Evolutionary conservation across 2,888 invertebrate genomes (phyloP).

Genomic region (Agonopterix arenella): DNA sequence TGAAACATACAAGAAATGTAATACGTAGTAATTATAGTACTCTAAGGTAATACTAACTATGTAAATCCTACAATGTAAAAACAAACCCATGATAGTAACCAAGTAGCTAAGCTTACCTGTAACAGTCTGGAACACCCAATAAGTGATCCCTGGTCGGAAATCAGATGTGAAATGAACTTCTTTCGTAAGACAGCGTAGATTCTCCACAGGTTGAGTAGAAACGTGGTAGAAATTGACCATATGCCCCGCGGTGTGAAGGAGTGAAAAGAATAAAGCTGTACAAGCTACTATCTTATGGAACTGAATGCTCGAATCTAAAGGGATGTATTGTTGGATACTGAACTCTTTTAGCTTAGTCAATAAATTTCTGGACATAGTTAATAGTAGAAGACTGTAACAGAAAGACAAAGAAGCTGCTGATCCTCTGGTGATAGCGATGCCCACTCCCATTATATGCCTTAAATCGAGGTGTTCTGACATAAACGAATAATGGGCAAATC

Average conservation of each 20-base stretch:
- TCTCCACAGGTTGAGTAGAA: slow-evolving; percentile 95
- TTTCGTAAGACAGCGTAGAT: slow-evolving; percentile 92
- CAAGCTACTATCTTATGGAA: slow-evolving; percentile 98
- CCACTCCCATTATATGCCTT: slow-evolving; percentile 97
- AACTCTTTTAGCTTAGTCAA: slow-evolving; percentile 96
- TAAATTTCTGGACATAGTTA: slow-evolving; percentile 95
- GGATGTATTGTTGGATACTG: slow-evolving; percentile 95
- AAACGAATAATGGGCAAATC: slow-evolving; percentile 97
- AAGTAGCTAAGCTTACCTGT: slow-evolving; percentile 81
- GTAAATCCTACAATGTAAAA: too few species aligned
- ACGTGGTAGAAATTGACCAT: slow-evolving; percentile 98
- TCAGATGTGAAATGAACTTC: slow-evolving; percentile 97
- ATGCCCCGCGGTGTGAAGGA: slow-evolving; percentile 95
- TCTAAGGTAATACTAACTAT: too few species aligned
- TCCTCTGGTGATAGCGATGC: slow-evolving; percentile 95
- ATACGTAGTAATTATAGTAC: too few species aligned
- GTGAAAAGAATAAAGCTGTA: slow-evolving; percentile 94
- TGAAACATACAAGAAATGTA: slow-evolving; percentile 32
- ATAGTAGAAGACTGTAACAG: slow-evolving; percentile 91
- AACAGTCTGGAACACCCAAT: slow-evolving; percentile 96
- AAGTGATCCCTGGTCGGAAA: slow-evolving; percentile 94
- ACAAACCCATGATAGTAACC: neutral
- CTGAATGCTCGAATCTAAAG: slow-evolving; percentile 95
- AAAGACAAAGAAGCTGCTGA: slow-evolving; percentile 96
- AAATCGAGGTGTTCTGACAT: slow-evolving; percentile 97